These are phyloP conservation scores for Xanthorhoe designata DNA, from an alignment of 2,888 invertebrate genomes.

Conservation along the genomic window DNA sequence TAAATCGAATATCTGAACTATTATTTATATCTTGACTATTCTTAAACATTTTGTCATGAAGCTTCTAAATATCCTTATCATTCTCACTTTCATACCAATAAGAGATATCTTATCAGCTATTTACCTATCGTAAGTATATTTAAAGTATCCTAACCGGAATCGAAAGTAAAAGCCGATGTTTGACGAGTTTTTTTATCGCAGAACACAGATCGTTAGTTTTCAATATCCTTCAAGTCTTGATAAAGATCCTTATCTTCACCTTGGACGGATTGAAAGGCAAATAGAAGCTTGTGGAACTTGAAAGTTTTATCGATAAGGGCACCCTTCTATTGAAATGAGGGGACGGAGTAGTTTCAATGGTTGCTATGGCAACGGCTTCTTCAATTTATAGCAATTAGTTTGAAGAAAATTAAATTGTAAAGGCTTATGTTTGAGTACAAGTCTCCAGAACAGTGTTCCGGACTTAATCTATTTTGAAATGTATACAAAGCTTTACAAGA, in stretches of 20 bases:
- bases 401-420: neutral
- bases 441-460: too few species aligned
- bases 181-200: constrained; percentile 32
- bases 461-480: too few species aligned
- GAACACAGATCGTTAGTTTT: constrained; percentile 32
- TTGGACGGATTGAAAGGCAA: constrained; percentile 61
- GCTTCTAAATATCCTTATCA: neutral
- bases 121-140: neutral
- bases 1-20: too few species aligned
- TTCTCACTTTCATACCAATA: neutral
- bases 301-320: constrained; percentile 61
- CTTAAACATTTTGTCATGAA: neutral
- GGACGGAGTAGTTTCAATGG: constrained; percentile 52
- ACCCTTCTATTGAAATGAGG: constrained; percentile 52
- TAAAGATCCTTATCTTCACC: constrained; percentile 50
- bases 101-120: neutral
- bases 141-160: neutral
- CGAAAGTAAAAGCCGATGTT: constrained; percentile 30
- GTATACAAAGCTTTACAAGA: too few species aligned
- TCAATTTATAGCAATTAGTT: neutral
- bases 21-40: too few species aligned
- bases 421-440: neutral
- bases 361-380: constrained; percentile 30
- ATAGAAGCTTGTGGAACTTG: constrained; percentile 57
- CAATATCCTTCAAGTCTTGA: constrained; percentile 42